Evolutionary conservation across 2,113 vertebrate species (phyloP).

Genomic region (Nerophis lumbriciformis): DNA sequence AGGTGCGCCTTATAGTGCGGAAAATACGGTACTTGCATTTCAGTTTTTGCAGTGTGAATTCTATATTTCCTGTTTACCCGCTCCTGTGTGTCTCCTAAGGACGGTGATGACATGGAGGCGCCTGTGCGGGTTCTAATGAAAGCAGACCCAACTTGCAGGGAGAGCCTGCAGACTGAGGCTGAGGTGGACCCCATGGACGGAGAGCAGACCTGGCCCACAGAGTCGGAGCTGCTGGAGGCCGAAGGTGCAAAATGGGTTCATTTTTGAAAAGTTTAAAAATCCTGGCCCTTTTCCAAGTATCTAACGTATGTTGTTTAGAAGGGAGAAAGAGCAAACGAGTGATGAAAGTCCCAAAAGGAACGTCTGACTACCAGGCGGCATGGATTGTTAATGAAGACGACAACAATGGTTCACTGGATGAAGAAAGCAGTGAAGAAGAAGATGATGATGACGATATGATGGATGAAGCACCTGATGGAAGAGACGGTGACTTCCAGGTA

Average conservation of each 20-base stretch:
- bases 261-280: not conserved
- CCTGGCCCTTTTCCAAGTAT: not conserved
- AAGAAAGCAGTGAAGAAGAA: constrained; percentile 64
- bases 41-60: no score
- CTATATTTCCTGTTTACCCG: not conserved
- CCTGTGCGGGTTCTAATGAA: constrained; percentile 84
- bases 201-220: constrained; percentile 96
- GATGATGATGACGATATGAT: constrained; percentile 65
- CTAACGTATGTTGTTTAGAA: constrained; percentile 60
- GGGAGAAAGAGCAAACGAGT: constrained; percentile 68
- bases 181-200: constrained; percentile 94
- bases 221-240: constrained; percentile 86
- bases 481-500: constrained; percentile 77
- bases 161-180: constrained; percentile 83
- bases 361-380: constrained; percentile 90
- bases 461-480: constrained; percentile 59
- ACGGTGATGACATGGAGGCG: constrained; percentile 67
- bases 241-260: constrained; percentile 70
- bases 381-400: constrained; percentile 86
- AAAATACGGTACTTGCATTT: no score
- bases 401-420: constrained; percentile 63
- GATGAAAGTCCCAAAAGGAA: constrained; percentile 92
- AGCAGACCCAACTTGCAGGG: constrained; percentile 76
- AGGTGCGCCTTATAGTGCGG: no score
- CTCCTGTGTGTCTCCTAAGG: constrained; percentile 63